These are phyloP conservation scores for Tringa solitaria DNA, from an alignment of 2,113 vertebrate genomes.

Conservation along the genomic window DNA sequence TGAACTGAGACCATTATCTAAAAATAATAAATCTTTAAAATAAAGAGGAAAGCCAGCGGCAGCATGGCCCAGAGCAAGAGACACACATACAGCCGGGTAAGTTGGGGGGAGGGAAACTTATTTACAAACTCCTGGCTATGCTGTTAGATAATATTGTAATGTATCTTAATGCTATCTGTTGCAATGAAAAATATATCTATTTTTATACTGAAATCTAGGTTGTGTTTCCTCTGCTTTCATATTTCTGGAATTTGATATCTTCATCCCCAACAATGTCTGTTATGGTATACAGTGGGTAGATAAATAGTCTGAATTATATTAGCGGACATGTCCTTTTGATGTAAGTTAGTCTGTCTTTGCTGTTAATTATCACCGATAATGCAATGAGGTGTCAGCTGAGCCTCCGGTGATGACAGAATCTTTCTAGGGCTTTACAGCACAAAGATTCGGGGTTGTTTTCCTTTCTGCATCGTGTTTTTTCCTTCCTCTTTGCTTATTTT, in stretches of 20 bases:
- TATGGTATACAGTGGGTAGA: neutral
- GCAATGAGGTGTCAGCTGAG: neutral
- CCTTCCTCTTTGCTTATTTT: neutral
- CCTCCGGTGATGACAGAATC: neutral
- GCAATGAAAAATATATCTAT: neutral
- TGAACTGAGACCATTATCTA: neutral
- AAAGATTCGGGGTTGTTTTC: neutral
- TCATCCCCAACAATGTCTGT: neutral
- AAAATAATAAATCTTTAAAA: neutral
- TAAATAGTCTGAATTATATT: neutral
- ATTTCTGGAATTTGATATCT: neutral
- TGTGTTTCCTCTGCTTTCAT: neutral
- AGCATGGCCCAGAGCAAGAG: conserved; percentile 90
- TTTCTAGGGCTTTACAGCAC: neutral
- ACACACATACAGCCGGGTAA: conserved; percentile 86
- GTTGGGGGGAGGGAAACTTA: conserved; percentile 27
- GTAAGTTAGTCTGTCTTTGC: neutral
- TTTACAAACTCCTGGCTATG: neutral
- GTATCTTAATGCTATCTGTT: neutral
- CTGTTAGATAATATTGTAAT: neutral
- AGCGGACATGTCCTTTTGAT: neutral
- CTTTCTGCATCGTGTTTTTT: neutral
- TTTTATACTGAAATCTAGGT: neutral
- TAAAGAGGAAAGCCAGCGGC: neutral
- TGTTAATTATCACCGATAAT: neutral